These are phyloP conservation scores for Stegana nigrithorax DNA, from an alignment of 2,888 invertebrate species.

Conservation along the genomic window DNA sequence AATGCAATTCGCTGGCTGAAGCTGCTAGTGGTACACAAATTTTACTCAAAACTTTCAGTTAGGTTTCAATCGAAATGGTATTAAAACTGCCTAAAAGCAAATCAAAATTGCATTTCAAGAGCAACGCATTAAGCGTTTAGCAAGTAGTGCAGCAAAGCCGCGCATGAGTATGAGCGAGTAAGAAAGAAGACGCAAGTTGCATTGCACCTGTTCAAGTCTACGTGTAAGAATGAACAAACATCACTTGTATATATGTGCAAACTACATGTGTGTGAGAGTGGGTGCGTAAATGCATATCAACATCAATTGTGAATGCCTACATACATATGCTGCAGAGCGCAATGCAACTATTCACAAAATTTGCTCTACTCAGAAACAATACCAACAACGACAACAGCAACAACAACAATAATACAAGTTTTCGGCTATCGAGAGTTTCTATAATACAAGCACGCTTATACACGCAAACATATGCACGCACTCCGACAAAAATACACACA, in stretches of 20 bases:
- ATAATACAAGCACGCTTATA: conserved; percentile 26
- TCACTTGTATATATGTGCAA: background rate
- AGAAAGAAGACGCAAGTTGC: too few relatives aligned
- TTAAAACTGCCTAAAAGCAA: too few relatives aligned
- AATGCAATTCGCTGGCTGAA: too few relatives aligned
- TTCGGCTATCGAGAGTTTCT: conserved; percentile 9
- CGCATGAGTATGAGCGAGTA: too few relatives aligned
- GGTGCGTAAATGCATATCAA: background rate
- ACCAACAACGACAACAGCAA: background rate
- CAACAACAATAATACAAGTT: background rate
- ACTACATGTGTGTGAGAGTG: background rate
- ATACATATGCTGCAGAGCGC: background rate
- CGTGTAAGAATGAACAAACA: background rate
- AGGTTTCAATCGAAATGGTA: too few relatives aligned
- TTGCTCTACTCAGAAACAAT: background rate
- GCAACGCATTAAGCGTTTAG: too few relatives aligned
- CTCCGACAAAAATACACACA: conserved; percentile 12
- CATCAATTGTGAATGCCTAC: background rate
- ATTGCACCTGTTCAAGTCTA: background rate
- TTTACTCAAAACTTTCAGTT: too few relatives aligned
- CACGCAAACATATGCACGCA: conserved; percentile 24
- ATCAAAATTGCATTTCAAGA: too few relatives aligned
- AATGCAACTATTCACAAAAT: conserved; percentile 11
- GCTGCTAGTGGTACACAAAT: too few relatives aligned
- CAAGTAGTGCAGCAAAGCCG: too few relatives aligned